Conservation (phyloP, 2,888 invertebrate species). For the Melitaea athalia region DNA sequence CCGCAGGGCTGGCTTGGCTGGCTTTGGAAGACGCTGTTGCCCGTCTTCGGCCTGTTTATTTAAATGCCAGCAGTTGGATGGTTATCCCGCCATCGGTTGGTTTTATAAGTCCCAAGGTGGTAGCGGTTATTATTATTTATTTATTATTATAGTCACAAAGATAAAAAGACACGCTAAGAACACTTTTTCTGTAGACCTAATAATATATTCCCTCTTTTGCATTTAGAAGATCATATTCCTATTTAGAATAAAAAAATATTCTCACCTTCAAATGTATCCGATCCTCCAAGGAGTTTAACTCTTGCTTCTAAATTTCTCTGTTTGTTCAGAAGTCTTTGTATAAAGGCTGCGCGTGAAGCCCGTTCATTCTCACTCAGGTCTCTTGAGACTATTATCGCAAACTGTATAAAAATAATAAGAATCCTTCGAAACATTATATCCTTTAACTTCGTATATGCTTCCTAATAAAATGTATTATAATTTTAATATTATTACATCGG, state of each 20-base stretch:
- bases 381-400: conserved; percentile 45
- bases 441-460: background rate
- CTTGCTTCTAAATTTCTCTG: conserved; percentile 88
- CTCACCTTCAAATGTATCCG: conserved; percentile 87
- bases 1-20: no score
- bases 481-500: no score
- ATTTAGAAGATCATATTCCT: background rate
- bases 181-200: no score
- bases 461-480: background rate
- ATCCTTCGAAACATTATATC: conserved; percentile 14
- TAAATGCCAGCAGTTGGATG: no score
- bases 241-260: background rate
- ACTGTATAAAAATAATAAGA: conserved; percentile 30
- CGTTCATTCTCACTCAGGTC: conserved; percentile 67
- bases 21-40: no score
- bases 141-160: no score
- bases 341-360: conserved; percentile 77
- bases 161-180: no score
- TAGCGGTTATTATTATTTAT: no score
- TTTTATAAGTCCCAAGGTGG: no score
- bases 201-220: background rate
- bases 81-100: no score
- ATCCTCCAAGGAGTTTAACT: conserved; percentile 87
- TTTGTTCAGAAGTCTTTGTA: conserved; percentile 87
- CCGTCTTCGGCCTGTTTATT: no score